phyloP scores from a whole-genome alignment of 1,140 invertebrate species.

The Centruroides sculpturatus region DNA sequence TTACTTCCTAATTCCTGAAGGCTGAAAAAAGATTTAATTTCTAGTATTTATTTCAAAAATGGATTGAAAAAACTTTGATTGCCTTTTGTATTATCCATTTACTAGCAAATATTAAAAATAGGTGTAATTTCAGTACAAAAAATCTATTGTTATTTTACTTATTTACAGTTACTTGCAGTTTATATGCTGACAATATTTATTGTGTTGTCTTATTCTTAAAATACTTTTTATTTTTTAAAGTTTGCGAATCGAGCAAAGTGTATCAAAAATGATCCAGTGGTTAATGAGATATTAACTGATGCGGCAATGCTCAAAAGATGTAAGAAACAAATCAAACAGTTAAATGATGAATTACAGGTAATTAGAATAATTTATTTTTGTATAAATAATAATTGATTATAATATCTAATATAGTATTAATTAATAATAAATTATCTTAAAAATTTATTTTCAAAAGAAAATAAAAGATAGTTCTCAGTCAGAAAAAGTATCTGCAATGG shows the following conservation, averaged over 20 bases:
- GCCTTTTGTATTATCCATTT: too few species aligned
- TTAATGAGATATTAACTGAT: constrained; percentile 52
- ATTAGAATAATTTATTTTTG: neutral
- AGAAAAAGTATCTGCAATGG: constrained; percentile 39
- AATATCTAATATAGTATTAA: neutral
- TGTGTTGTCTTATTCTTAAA: too few species aligned
- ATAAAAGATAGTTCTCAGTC: constrained; percentile 47
- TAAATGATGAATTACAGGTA: constrained; percentile 31
- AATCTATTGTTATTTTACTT: too few species aligned
- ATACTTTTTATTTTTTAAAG: constrained; percentile 7
- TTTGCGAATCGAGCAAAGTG: constrained; percentile 30
- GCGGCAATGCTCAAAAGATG: constrained; percentile 45
- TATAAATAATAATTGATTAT: neutral
- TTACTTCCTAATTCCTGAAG: too few species aligned
- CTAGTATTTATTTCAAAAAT: too few species aligned
- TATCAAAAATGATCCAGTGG: constrained; percentile 39
- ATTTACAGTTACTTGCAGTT: too few species aligned
- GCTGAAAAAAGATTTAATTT: too few species aligned
- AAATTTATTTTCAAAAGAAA: neutral
- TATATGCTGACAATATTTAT: too few species aligned
- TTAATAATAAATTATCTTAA: neutral
- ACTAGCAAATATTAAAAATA: too few species aligned
- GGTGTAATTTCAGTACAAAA: too few species aligned
- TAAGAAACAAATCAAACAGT: constrained; percentile 31
- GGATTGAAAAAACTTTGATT: too few species aligned